These are phyloP conservation scores for Amitus sp. DNA, from an alignment of 2,888 invertebrate genomes.

Conservation along the genomic window DNA sequence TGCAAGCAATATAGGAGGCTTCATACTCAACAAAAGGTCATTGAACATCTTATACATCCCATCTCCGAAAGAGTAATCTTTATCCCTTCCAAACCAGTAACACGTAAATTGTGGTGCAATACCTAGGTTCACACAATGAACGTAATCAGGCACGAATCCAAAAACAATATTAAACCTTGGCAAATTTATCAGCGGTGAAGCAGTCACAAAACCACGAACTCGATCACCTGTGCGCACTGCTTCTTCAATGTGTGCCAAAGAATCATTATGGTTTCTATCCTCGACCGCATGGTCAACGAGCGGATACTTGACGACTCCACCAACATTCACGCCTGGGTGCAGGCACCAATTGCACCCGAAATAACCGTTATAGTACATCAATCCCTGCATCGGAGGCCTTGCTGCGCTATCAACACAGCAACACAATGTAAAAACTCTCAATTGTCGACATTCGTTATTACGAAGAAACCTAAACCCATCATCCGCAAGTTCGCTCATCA, in stretches of 20 bases:
- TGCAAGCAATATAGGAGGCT: not conserved
- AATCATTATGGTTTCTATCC: conserved; percentile 9
- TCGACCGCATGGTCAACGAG: conserved; percentile 3
- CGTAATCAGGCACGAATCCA: conserved; percentile 22
- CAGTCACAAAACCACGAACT: conserved; percentile 18
- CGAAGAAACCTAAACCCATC: conserved; percentile 15
- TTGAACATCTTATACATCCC: too few species aligned
- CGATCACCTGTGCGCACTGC: too few species aligned
- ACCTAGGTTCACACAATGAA: conserved; percentile 13
- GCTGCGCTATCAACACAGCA: conserved; percentile 30
- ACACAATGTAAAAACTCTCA: conserved; percentile 15
- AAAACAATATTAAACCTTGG: conserved; percentile 17
- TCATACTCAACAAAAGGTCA: not conserved
- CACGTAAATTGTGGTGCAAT: conserved; percentile 13
- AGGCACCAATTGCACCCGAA: conserved; percentile 24
- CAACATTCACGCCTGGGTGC: conserved; percentile 18
- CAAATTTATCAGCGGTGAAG: conserved; percentile 17
- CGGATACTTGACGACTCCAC: conserved; percentile 22
- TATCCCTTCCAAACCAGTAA: conserved; percentile 10
- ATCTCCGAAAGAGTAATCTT: not conserved
- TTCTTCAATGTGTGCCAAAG: conserved; percentile 11
- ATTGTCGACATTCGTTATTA: conserved; percentile 1
- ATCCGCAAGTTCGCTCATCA: conserved; percentile 22
- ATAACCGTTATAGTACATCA: conserved; percentile 20
- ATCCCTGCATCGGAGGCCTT: conserved; percentile 17